These are phyloP conservation scores for Rhipidura dahli DNA, from an alignment of 2,113 vertebrate species.

Conservation along the genomic window DNA sequence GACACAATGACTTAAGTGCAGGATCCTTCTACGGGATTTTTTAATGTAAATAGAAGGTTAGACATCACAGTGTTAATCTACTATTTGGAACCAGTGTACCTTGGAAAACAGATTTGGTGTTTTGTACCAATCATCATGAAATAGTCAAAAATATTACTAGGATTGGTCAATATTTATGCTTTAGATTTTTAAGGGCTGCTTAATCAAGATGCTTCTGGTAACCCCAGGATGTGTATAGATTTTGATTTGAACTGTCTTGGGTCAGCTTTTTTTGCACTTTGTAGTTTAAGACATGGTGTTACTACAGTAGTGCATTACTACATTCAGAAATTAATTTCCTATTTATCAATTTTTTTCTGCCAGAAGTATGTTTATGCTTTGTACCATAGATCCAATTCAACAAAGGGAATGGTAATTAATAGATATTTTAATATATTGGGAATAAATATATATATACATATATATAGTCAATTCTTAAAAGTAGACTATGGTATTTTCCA, in stretches of 20 bases:
- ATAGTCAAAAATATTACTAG: background rate
- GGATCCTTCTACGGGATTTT: background rate
- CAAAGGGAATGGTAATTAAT: conserved; percentile 1
- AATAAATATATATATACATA: background rate
- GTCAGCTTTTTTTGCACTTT: background rate
- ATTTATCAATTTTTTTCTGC: background rate
- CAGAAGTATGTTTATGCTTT: background rate
- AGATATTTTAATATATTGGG: conserved; percentile 33
- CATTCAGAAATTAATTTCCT: background rate
- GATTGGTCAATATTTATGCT: background rate
- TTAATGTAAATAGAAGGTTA: background rate
- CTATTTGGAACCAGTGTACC: background rate
- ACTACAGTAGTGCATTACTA: background rate
- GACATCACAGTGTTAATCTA: background rate
- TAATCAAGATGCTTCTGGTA: background rate
- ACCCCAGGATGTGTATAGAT: background rate
- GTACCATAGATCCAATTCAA: conserved; percentile 14
- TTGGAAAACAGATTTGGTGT: background rate
- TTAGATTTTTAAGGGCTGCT: background rate
- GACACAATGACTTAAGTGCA: background rate
- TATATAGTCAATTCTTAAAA: background rate
- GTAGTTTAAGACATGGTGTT: background rate
- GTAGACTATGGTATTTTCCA: conserved; percentile 16
- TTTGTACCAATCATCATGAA: background rate
- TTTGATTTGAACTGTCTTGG: background rate